phyloP scores from a whole-genome alignment of 2,113 vertebrate genomes.

The Platysteira castanea region DNA sequence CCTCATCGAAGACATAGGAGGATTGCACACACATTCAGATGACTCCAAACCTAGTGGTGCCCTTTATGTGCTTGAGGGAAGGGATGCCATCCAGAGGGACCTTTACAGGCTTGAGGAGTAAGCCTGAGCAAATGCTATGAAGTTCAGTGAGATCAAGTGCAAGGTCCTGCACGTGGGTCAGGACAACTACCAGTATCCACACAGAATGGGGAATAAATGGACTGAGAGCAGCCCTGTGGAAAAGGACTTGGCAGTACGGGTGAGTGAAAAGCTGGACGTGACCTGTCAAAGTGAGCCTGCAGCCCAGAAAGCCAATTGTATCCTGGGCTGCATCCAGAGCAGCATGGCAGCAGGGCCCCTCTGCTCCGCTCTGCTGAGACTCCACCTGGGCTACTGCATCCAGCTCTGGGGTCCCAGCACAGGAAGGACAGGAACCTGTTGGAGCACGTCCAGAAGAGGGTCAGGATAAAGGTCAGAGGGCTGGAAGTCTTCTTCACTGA shows the following conservation, averaged over 20 bases:
- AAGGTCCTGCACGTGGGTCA: neutral
- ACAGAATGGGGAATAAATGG: neutral
- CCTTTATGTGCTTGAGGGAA: neutral
- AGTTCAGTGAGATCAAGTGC: neutral
- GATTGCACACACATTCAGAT: neutral
- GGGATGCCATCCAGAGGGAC: neutral
- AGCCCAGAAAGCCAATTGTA: neutral
- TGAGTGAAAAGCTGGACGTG: neutral
- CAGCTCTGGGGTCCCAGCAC: neutral
- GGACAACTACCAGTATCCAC: neutral
- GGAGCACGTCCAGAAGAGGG: neutral
- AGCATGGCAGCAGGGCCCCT: neutral
- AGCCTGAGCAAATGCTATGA: neutral
- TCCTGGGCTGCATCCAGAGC: neutral
- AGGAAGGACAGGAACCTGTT: neutral
- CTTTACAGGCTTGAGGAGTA: neutral
- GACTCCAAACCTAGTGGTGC: neutral
- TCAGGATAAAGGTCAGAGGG: neutral
- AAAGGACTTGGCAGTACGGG: neutral
- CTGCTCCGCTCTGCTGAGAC: neutral
- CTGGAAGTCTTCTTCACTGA: neutral
- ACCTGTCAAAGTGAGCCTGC: neutral
- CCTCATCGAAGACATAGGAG: neutral
- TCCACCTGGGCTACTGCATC: neutral
- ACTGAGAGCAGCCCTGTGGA: neutral